Conservation (phyloP, 2,888 invertebrate species). For the Hipparchia semele region DNA sequence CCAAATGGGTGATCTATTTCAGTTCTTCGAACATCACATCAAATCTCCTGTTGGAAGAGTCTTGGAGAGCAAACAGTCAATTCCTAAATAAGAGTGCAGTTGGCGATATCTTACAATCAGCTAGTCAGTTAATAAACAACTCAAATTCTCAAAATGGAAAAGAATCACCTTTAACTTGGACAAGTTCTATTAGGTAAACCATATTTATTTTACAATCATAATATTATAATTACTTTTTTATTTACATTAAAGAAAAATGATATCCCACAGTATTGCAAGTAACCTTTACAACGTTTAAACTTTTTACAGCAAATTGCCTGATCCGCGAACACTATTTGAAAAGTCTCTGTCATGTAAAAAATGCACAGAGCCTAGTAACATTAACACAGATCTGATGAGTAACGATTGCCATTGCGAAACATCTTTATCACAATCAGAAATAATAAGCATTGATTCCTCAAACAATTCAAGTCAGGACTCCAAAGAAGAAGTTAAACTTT, state of each 20-base stretch:
- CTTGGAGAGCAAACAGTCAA: slow-evolving; percentile 54
- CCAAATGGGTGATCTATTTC: slow-evolving; percentile 37
- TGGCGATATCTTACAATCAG: slow-evolving; percentile 49
- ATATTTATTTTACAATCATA: neutral
- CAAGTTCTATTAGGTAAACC: slow-evolving; percentile 55
- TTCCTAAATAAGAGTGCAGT: slow-evolving; percentile 36
- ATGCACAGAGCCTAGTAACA: slow-evolving; percentile 44
- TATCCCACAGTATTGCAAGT: too few species aligned
- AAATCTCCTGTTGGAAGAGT: slow-evolving; percentile 52
- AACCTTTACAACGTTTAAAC: neutral
- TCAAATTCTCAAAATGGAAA: slow-evolving; percentile 44
- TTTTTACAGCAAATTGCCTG: slow-evolving; percentile 57
- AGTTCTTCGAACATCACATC: slow-evolving; percentile 63
- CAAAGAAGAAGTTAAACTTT: slow-evolving; percentile 51
- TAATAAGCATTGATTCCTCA: slow-evolving; percentile 45
- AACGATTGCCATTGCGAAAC: slow-evolving; percentile 60
- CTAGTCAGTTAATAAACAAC: slow-evolving; percentile 49
- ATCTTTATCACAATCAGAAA: slow-evolving; percentile 40
- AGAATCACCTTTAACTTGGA: slow-evolving; percentile 54
- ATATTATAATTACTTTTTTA: neutral
- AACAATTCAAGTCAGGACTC: slow-evolving; percentile 52
- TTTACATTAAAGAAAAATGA: too few species aligned
- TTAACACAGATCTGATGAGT: slow-evolving; percentile 43
- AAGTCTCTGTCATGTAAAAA: slow-evolving; percentile 52
- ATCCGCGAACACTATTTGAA: slow-evolving; percentile 56